These are phyloP conservation scores for Salvator merianae DNA, from an alignment of 2,113 vertebrate genomes.

Conservation along the genomic window DNA sequence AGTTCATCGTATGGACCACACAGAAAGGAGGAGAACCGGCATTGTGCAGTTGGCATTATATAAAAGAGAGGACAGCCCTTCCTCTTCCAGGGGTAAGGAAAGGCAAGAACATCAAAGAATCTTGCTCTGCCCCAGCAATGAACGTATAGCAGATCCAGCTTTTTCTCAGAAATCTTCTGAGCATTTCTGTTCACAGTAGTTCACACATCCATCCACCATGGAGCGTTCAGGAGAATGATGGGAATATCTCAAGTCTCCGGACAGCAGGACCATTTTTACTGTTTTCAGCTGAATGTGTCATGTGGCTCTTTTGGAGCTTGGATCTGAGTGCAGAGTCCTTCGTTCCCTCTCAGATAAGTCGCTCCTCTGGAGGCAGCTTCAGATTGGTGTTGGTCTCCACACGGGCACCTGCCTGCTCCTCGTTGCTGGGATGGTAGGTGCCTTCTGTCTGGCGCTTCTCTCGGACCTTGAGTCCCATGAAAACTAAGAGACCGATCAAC, in stretches of 20 bases:
- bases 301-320: neutral
- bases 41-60: neutral
- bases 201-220: neutral
- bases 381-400: constrained; percentile 76
- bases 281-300: neutral
- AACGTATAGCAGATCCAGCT: too few relatives aligned
- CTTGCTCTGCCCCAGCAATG: neutral
- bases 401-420: constrained; percentile 77
- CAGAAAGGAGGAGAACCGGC: neutral
- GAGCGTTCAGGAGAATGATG: neutral
- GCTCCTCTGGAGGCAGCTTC: constrained; percentile 86
- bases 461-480: constrained; percentile 75
- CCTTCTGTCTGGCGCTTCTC: constrained; percentile 84
- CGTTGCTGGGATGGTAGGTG: constrained; percentile 83
- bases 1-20: neutral
- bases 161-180: neutral
- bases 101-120: neutral
- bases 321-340: neutral
- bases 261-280: neutral
- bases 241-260: neutral
- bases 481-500: constrained; percentile 65
- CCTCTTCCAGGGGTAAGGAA: neutral
- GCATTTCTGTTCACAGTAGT: neutral
- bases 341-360: constrained; percentile 79
- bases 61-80: too few relatives aligned